phyloP scores from a whole-genome alignment of 2,797 vertebrate genomes.

The Monodelphis domestica region DNA sequence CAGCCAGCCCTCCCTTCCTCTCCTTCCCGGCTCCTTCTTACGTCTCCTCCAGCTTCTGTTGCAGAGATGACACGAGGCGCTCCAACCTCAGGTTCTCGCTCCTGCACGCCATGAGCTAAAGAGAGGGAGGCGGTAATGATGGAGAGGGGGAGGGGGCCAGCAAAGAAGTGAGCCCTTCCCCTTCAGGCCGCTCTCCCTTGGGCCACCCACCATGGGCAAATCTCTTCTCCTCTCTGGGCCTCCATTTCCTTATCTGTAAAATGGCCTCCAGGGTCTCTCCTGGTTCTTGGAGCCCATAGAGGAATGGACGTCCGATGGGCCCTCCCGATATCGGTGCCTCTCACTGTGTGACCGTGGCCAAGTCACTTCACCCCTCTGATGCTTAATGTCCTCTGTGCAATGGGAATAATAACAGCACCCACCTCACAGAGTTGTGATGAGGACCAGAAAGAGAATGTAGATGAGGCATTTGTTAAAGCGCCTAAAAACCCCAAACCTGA shows the following conservation, averaged over 20 bases:
- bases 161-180: background rate
- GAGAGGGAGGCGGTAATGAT: background rate
- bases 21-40: slow-evolving; percentile 48
- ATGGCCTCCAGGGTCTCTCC: too few relatives aligned
- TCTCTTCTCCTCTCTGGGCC: background rate
- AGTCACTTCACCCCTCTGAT: background rate
- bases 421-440: background rate
- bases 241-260: background rate
- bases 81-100: slow-evolving; percentile 78
- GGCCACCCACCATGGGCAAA: background rate
- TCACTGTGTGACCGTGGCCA: background rate
- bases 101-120: slow-evolving; percentile 71
- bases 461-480: too few relatives aligned
- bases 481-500: too few relatives aligned
- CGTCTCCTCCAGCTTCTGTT: slow-evolving; percentile 82
- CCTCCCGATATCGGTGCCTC: too few relatives aligned
- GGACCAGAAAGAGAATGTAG: too few relatives aligned
- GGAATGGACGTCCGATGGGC: background rate
- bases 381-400: background rate
- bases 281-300: too few relatives aligned
- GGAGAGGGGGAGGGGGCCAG: background rate
- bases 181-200: background rate
- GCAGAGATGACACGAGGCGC: slow-evolving; percentile 76
- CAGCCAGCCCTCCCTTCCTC: background rate
- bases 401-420: background rate